Percentiles rank a stretch among this genome's conserved stretches.
phyloP scores from a whole-genome alignment of 1,140 invertebrate genomes.

The Aleiodes sp. region DNA sequence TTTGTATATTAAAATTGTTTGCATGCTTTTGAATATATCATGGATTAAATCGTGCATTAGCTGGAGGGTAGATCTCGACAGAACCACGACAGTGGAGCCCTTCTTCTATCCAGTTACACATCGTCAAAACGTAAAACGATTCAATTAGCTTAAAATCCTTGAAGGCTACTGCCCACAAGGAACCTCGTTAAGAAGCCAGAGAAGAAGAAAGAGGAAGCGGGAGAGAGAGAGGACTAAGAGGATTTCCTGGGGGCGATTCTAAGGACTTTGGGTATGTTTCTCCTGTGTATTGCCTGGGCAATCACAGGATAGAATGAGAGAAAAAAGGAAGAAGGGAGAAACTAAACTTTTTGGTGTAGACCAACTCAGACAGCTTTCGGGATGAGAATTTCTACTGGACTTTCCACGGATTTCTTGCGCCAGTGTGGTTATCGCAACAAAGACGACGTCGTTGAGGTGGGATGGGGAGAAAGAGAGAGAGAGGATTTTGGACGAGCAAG shows the following conservation, averaged over 20 bases:
- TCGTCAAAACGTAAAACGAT: conserved; percentile 51
- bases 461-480: background rate
- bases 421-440: conserved; percentile 15
- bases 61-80: background rate
- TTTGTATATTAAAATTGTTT: conserved; percentile 10
- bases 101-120: conserved; percentile 22
- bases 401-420: background rate
- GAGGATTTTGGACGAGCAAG: background rate
- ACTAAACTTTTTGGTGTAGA: background rate
- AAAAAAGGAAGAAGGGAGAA: conserved; percentile 9
- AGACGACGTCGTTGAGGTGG: too few species aligned
- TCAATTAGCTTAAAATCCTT: conserved; percentile 57
- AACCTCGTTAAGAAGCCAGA: conserved; percentile 7
- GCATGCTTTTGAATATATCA: background rate
- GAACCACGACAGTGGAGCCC: background rate
- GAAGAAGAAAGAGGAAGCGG: conserved; percentile 39
- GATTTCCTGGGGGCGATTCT: conserved; percentile 41
- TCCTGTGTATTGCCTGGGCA: background rate
- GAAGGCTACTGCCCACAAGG: conserved; percentile 26
- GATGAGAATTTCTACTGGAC: background rate
- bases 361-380: background rate
- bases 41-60: conserved; percentile 9
- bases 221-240: conserved; percentile 55
- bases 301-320: background rate
- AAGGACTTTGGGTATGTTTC: conserved; percentile 1